Conservation (phyloP, 2,797 vertebrate species). For the Delichon dasypus region DNA sequence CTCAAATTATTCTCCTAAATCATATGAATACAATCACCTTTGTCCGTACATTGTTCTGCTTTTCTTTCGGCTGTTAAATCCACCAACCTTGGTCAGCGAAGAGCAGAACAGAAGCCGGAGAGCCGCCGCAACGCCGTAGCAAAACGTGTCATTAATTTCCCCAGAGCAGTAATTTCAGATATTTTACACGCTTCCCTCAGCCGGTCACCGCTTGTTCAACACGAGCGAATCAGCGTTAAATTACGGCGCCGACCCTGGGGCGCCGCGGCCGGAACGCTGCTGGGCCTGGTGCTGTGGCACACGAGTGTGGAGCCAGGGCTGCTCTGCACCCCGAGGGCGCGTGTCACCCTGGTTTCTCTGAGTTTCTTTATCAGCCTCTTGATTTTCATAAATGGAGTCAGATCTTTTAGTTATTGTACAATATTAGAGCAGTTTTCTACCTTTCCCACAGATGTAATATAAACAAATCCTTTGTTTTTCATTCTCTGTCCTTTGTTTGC, state of each 20-base stretch:
- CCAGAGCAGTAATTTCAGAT: neutral
- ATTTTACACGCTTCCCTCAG: neutral
- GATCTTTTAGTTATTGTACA: too few relatives aligned
- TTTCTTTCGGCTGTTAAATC: neutral
- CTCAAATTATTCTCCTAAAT: constrained; percentile 23
- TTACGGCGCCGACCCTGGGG: accelerated
- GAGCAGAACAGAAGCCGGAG: neutral
- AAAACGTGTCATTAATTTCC: neutral
- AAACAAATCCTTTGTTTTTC: too few relatives aligned
- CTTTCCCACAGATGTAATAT: too few relatives aligned
- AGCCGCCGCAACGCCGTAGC: neutral
- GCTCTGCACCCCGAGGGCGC: accelerated
- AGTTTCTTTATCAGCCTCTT: too few relatives aligned
- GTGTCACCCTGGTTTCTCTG: too few relatives aligned
- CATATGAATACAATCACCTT: neutral
- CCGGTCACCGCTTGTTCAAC: neutral
- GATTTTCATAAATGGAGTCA: too few relatives aligned
- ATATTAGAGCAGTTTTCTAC: too few relatives aligned
- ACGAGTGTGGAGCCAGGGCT: accelerated
- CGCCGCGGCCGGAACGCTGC: accelerated
- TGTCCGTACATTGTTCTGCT: neutral
- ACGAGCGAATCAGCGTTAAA: neutral
- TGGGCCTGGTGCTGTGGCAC: accelerated
- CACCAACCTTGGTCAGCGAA: neutral
- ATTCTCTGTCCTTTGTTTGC: too few relatives aligned